Evolutionary conservation across 2,797 vertebrate species (phyloP).

Genomic region (Micromesistius poutassou): DNA sequence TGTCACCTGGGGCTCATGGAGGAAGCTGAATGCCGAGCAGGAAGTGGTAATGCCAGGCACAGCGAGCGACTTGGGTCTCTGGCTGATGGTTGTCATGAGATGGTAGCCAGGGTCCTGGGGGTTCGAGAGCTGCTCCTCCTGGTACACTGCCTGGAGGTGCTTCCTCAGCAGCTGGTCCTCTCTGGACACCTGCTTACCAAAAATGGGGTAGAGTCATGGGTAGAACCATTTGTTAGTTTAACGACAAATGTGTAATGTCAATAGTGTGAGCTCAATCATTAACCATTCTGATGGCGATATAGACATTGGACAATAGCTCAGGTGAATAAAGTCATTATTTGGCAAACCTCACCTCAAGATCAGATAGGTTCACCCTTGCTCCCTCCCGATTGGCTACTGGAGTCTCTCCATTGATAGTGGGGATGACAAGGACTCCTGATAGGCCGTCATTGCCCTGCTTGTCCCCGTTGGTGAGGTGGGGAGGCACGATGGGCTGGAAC

Average conservation of each 20-base stretch:
- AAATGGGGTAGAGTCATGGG: neutral
- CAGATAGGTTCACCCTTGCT: constrained; percentile 81
- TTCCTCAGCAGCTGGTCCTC: constrained; percentile 74
- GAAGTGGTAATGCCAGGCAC: constrained; percentile 85
- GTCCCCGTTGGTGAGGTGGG: constrained; percentile 34
- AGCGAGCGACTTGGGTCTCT: constrained; percentile 89
- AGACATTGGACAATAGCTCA: neutral
- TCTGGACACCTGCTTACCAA: constrained; percentile 57
- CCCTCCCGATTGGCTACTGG: constrained; percentile 57
- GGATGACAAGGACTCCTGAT: constrained; percentile 65
- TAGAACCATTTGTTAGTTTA: neutral
- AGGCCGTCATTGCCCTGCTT: constrained; percentile 39
- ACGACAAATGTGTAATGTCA: neutral
- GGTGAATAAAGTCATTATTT: neutral
- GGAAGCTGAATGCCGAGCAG: constrained; percentile 57
- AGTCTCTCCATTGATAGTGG: constrained; percentile 80
- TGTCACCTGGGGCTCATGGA: constrained; percentile 72
- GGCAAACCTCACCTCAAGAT: constrained; percentile 70
- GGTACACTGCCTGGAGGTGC: constrained; percentile 79
- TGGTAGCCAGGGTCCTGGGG: constrained; percentile 55
- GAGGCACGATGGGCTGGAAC: constrained; percentile 57
- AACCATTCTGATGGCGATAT: neutral
- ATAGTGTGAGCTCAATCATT: neutral
- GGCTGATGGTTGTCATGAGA: constrained; percentile 57
- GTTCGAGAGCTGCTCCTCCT: constrained; percentile 75